Evolutionary conservation across 2,797 vertebrate species (phyloP).

Genomic region (Bradypus variegatus): DNA sequence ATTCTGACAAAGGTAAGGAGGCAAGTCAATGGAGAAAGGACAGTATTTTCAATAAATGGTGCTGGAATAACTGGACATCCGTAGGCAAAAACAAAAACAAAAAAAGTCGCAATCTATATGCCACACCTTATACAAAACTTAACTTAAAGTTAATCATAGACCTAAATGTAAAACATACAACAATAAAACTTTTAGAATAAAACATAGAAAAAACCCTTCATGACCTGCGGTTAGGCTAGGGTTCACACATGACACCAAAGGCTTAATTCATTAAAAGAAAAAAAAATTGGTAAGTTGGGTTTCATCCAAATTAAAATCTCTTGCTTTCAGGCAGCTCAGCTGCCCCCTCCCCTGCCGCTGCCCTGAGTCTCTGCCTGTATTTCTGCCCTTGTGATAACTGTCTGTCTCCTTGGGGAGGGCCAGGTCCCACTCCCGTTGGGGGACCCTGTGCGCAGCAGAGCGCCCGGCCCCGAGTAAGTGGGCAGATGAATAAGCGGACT

Average conservation of each 20-base stretch:
- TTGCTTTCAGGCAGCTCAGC: background rate
- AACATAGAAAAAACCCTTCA: background rate
- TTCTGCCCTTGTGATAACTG: background rate
- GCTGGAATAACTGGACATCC: background rate
- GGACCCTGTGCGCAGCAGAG: background rate
- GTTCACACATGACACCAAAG: background rate
- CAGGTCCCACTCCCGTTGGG: background rate
- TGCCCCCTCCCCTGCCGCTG: no score
- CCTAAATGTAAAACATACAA: background rate
- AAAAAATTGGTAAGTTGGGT: background rate
- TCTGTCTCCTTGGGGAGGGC: background rate
- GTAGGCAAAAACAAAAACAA: background rate
- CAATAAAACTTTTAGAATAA: background rate
- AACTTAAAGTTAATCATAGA: background rate
- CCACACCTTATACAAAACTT: background rate
- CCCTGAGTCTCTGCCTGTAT: background rate
- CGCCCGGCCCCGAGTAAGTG: background rate
- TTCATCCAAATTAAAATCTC: background rate
- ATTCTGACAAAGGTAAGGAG: background rate
- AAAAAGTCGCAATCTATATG: background rate
- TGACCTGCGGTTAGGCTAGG: background rate
- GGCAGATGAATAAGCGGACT: background rate
- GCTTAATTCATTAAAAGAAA: background rate
- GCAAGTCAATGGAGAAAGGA: background rate
- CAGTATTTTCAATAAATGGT: background rate